Evolutionary conservation across 1,140 invertebrate genomes (phyloP).

Genomic region (Apis florea): DNA sequence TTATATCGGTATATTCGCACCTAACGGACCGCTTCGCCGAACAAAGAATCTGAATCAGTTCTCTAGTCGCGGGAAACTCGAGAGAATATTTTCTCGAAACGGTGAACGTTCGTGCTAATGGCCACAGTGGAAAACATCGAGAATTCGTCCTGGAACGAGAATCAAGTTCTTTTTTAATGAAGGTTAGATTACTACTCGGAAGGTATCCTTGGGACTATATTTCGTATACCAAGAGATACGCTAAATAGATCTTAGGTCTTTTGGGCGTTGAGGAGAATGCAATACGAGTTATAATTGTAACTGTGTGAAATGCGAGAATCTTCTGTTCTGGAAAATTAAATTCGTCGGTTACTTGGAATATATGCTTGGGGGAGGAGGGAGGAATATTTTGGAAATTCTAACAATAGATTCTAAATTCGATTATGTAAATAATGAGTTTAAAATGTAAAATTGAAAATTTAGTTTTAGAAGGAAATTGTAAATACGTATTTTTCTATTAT

Average conservation of each 20-base stretch:
- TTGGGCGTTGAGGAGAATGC: too few species aligned
- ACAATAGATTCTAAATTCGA: too few species aligned
- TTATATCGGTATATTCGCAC: background rate
- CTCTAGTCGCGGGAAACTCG: conserved; percentile 3
- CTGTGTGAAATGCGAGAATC: too few species aligned
- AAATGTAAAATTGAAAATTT: background rate
- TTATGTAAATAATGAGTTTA: too few species aligned
- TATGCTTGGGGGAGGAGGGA: too few species aligned
- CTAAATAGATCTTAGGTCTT: too few species aligned
- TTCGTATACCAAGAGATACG: background rate
- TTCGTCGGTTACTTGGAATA: too few species aligned
- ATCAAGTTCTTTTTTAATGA: background rate
- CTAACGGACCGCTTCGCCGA: conserved; percentile 25
- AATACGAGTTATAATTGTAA: too few species aligned
- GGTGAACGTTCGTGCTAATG: conserved; percentile 2
- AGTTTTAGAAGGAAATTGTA: background rate
- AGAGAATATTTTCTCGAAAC: conserved; percentile 2
- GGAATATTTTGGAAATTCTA: too few species aligned
- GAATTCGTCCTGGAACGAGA: background rate
- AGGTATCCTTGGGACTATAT: background rate
- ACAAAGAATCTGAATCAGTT: conserved; percentile 48
- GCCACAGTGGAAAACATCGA: too few species aligned
- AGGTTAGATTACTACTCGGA: background rate
- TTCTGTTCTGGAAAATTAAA: too few species aligned
- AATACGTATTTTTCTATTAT: background rate